Evolutionary conservation across 1,140 invertebrate genomes (phyloP).

Genomic region (Eubasilissa regina): DNA sequence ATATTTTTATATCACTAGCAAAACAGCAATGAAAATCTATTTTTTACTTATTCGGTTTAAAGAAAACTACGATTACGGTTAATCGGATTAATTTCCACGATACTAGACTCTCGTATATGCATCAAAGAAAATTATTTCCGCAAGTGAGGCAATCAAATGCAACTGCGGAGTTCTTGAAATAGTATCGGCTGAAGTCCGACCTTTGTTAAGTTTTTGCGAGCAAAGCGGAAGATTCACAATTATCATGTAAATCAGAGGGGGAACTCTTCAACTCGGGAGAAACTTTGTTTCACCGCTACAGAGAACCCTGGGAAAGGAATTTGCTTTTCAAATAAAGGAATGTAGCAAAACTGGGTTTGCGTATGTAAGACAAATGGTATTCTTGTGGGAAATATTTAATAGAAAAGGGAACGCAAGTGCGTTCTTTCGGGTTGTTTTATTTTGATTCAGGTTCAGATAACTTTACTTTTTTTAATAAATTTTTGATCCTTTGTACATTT

Average conservation of each 20-base stretch:
- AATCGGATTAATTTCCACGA: not conserved
- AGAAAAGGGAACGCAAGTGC: conserved; percentile 3
- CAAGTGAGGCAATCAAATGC: conserved; percentile 38
- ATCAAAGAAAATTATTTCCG: conserved; percentile 24
- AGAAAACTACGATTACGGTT: not conserved
- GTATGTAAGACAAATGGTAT: conserved; percentile 32
- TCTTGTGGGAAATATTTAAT: conserved; percentile 16
- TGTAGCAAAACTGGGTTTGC: conserved; percentile 16
- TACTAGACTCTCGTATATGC: not conserved
- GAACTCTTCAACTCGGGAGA: conserved; percentile 36
- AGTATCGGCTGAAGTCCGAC: conserved; percentile 15
- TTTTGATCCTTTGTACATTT: not conserved
- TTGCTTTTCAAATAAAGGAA: conserved; percentile 44
- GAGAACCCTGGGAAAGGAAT: conserved; percentile 26
- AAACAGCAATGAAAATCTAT: too few relatives aligned
- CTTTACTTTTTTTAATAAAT: not conserved
- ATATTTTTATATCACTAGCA: too few relatives aligned
- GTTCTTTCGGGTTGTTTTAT: not conserved
- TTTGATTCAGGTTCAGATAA: too few relatives aligned
- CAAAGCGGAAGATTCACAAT: conserved; percentile 38
- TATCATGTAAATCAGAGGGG: conserved; percentile 46
- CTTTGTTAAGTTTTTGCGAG: conserved; percentile 36
- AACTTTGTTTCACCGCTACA: conserved; percentile 35
- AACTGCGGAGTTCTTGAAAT: conserved; percentile 22
- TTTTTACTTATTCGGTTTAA: too few relatives aligned